These are phyloP conservation scores for Pseudolycoriella hygida DNA, from an alignment of 2,888 invertebrate genomes.

Conservation along the genomic window DNA sequence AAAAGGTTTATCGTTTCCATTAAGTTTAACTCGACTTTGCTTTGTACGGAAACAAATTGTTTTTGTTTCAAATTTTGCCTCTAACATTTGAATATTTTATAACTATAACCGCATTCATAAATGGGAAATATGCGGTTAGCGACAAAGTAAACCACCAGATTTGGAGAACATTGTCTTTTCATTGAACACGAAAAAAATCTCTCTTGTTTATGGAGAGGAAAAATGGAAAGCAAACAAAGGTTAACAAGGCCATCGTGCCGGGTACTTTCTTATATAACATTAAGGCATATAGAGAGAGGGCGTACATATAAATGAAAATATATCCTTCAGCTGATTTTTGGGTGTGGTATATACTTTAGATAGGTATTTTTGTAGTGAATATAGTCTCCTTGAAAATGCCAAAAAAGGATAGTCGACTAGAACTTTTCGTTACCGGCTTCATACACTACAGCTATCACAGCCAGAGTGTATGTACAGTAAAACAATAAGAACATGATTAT, in stretches of 20 bases:
- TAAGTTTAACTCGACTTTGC: too few relatives aligned
- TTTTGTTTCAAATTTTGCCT: too few relatives aligned
- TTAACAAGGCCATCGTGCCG: conserved; percentile 4
- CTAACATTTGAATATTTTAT: too few relatives aligned
- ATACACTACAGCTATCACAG: too few relatives aligned
- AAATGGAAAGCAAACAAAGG: conserved; percentile 3
- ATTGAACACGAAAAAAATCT: background rate
- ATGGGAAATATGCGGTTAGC: too few relatives aligned
- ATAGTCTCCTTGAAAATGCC: background rate
- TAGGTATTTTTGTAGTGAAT: background rate
- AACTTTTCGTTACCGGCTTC: background rate
- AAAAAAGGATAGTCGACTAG: background rate
- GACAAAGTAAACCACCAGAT: too few relatives aligned
- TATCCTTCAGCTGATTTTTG: background rate
- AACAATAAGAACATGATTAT: too few relatives aligned
- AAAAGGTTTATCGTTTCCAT: too few relatives aligned
- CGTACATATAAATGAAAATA: background rate
- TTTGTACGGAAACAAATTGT: too few relatives aligned
- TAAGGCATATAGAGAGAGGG: background rate
- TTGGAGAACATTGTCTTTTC: background rate
- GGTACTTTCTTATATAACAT: background rate
- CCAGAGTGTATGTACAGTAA: too few relatives aligned
- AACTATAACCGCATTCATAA: too few relatives aligned
- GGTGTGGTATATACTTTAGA: background rate
- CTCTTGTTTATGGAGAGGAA: background rate